Conservation (phyloP, 2,888 invertebrate species). For the Metacarcinus magister region DNA sequence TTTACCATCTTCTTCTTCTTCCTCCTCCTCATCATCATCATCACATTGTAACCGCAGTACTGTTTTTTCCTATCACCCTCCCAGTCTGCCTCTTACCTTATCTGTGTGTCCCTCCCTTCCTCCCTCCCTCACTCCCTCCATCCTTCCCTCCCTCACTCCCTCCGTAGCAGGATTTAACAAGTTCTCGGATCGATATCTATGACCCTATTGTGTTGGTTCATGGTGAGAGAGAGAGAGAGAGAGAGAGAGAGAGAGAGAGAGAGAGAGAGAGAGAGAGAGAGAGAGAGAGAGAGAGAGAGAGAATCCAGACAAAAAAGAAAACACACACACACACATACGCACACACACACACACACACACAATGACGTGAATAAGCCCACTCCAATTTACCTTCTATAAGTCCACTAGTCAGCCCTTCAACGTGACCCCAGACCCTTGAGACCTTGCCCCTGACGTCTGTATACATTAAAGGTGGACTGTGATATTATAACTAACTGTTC, state of each 20-base stretch:
- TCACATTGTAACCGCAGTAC: not conserved
- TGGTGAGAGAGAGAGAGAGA: constrained; percentile 40
- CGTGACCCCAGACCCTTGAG: not conserved
- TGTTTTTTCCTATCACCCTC: not conserved
- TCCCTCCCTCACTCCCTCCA: not conserved
- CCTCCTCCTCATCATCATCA: not conserved
- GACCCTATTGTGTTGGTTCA: not conserved
- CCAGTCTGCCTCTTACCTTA: not conserved
- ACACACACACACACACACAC: constrained; percentile 5
- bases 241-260: constrained; percentile 49
- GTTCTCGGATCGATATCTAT: not conserved
- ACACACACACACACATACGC: not conserved
- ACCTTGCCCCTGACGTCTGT: not conserved
- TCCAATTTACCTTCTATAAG: not conserved
- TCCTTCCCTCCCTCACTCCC: not conserved
- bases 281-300: not conserved
- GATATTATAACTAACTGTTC: not conserved
- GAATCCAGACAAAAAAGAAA: not conserved
- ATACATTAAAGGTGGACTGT: not conserved
- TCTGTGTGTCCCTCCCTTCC: not conserved
- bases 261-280: not conserved
- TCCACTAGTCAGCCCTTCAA: not conserved
- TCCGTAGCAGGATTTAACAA: not conserved
- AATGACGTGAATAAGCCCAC: not conserved
- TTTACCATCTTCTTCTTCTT: not conserved